Conservation (phyloP, 1,140 invertebrate species). For the Tetragonula clypearis region DNA sequence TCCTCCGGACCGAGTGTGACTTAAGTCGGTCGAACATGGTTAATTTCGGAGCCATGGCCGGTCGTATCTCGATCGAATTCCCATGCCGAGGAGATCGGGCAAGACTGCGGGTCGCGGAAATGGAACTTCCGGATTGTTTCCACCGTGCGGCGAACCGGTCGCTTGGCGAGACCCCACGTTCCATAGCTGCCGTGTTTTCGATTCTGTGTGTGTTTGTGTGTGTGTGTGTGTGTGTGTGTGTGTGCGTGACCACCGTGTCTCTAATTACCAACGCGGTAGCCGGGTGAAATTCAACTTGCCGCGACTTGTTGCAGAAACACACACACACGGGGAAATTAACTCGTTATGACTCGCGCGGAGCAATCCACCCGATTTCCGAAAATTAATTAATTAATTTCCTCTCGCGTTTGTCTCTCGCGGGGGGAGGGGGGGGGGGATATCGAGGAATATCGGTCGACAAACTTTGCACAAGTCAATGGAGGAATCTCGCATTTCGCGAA, state of each 20-base stretch:
- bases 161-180: background rate
- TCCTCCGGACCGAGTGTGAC: background rate
- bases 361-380: background rate
- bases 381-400: too few species aligned
- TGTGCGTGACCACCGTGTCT: background rate
- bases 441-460: too few species aligned
- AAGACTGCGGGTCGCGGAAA: constrained; percentile 48
- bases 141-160: background rate
- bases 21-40: constrained; percentile 9
- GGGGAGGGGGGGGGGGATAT: too few species aligned
- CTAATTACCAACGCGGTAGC: background rate
- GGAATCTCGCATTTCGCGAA: too few species aligned
- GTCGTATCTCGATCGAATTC: constrained; percentile 33
- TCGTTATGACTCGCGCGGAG: background rate
- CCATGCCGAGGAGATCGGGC: constrained; percentile 29
- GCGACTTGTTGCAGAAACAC: background rate
- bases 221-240: too few species aligned
- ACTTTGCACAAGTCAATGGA: too few species aligned
- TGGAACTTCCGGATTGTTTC: constrained; percentile 56
- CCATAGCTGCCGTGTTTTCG: background rate
- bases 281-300: background rate
- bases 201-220: background rate
- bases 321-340: background rate
- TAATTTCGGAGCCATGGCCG: constrained; percentile 35
- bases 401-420: too few species aligned